Conservation (phyloP, 2,113 vertebrate species). For the Halcyon senegalensis region DNA sequence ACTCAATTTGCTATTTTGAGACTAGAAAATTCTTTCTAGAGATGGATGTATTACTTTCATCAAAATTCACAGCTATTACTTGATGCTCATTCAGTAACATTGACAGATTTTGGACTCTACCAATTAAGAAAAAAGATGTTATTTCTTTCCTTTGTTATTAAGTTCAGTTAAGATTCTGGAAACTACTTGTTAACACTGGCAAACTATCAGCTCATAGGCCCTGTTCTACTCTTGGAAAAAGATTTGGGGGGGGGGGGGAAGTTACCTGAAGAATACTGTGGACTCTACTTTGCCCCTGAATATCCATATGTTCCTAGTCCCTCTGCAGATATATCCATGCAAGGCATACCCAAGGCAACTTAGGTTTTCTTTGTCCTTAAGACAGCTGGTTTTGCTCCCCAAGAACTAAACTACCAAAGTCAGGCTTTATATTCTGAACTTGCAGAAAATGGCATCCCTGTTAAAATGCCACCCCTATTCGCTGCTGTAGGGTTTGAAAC, state of each 20-base stretch:
- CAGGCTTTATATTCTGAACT: neutral
- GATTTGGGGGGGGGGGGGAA: neutral
- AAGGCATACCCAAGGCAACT: neutral
- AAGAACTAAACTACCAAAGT: neutral
- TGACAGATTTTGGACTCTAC: neutral
- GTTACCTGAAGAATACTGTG: neutral
- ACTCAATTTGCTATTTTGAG: neutral
- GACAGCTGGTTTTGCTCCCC: neutral
- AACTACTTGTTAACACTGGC: neutral
- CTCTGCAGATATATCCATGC: neutral
- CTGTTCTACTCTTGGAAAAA: neutral
- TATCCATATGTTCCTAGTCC: rapidly evolving
- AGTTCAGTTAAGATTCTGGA: neutral
- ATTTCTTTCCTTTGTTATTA: neutral
- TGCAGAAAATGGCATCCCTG: neutral
- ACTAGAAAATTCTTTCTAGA: neutral
- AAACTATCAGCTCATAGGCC: neutral
- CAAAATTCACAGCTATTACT: neutral
- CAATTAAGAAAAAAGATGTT: neutral
- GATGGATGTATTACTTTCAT: neutral
- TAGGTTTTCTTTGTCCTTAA: neutral
- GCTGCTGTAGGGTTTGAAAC: neutral
- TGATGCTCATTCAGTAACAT: neutral
- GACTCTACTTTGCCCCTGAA: neutral
- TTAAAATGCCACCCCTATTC: neutral